A percentile compares a stretch with the other conserved stretches of the same genome.
phyloP scores from a whole-genome alignment of 1,140 invertebrate genomes.

The Cotesia glomerata region DNA sequence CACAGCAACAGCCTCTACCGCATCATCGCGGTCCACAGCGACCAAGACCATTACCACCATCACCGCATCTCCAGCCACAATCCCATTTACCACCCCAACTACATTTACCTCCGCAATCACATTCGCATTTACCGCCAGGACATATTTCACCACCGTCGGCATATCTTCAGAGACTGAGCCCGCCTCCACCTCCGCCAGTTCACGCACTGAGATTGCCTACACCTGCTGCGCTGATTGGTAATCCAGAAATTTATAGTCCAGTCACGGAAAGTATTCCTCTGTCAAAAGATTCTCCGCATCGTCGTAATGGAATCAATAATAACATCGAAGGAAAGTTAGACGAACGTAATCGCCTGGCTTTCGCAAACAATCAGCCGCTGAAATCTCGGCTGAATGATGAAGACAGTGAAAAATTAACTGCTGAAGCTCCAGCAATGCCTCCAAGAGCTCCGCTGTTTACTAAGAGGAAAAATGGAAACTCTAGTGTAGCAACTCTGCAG shows the following conservation, averaged over 20 bases:
- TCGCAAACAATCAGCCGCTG: not conserved
- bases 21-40: not conserved
- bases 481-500: conserved; percentile 65
- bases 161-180: conserved; percentile 59
- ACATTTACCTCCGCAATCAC: conserved; percentile 18
- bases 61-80: too few relatives aligned
- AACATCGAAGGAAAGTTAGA: conserved; percentile 5
- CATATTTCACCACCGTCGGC: conserved; percentile 14
- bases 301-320: not conserved
- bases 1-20: conserved; percentile 17
- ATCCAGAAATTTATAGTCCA: not conserved
- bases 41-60: conserved; percentile 15
- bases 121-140: conserved; percentile 21
- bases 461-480: conserved; percentile 44
- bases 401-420: conserved; percentile 49
- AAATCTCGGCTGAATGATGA: conserved; percentile 48
- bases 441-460: conserved; percentile 56
- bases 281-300: conserved; percentile 8
- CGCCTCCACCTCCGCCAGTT: conserved; percentile 41
- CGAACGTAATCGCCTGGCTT: conserved; percentile 28
- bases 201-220: conserved; percentile 27
- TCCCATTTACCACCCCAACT: conserved; percentile 20
- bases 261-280: conserved; percentile 1
- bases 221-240: conserved; percentile 21
- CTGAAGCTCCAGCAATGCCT: conserved; percentile 59